Evolutionary conservation across 2,888 invertebrate species (phyloP), one percentile per base, ranked within the genome.

Genomic region (Coelopa pilipes): DNA sequence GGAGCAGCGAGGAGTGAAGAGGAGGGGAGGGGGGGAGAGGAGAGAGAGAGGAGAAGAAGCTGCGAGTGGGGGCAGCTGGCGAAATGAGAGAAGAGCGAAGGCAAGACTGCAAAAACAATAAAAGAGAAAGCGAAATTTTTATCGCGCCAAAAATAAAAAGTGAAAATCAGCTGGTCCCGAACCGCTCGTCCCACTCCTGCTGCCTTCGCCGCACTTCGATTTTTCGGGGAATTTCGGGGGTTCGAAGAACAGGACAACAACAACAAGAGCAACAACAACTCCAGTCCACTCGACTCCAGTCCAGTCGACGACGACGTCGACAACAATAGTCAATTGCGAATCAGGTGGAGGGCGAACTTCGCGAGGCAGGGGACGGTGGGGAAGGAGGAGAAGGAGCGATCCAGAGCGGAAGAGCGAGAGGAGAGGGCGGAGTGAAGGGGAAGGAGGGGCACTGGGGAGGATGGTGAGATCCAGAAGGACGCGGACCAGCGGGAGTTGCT

Each of bases 131-230:
- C 63, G 70, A 63, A 63, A 9, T 53, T 71, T 71, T 71, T 34
- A 17, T 19, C n/a, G 24, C 63, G 70, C 53, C 70, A 62, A 71
- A 63, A 71, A 71, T 71, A 71, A 71, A 70, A 71, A 71, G 70
- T 62, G 63, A 71, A 71, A 71, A 71, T 71, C 63, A 62, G 70
- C 70, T 59, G 68, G 55, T 55, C 13, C 17, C 47, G 19, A 34
- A 19, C 12, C 63, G 63, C 66, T 65, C 1, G 11, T 50, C 5
- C 46, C 19, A 5, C 46, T 9, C 45, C 19, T 53, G 19, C 49
- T n/a, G 34, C 53, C n/a, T 53, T 19, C 45, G n/a, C 24, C 55
- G 19, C 13, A 59, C 24, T 17, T 70, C 70, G 55, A 70, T 70
- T 59, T 60, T 60, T 70, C 47, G 53, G n/a, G n/a, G n/a, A 34